Percentiles rank a stretch among this genome's conserved stretches.
Conservation (phyloP, 2,888 invertebrate genomes). For the Spilosoma lubricipeda region DNA sequence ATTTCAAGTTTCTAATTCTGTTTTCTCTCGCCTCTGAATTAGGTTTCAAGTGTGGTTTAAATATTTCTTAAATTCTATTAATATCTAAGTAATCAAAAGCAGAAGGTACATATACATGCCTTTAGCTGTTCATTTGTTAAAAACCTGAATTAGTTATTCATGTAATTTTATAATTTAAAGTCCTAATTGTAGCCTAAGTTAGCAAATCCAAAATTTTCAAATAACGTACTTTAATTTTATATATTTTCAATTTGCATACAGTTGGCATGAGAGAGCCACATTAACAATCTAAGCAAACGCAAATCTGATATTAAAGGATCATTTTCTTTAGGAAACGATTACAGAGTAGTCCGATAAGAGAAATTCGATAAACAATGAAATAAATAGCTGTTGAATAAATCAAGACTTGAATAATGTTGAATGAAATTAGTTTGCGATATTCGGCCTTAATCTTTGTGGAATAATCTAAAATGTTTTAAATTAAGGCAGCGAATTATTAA, state of each 20-base stretch:
- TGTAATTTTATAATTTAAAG: background rate
- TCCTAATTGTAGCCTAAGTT: background rate
- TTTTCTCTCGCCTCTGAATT: too few relatives aligned
- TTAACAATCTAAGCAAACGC: conserved; percentile 70
- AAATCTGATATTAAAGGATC: conserved; percentile 75
- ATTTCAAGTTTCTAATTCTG: too few relatives aligned
- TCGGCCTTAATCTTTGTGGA: conserved; percentile 42
- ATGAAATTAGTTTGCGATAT: conserved; percentile 41
- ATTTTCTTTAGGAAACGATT: conserved; percentile 68
- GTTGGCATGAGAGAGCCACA: conserved; percentile 70
- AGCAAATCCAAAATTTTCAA: conserved; percentile 13
- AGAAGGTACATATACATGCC: too few relatives aligned
- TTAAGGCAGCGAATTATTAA: conserved; percentile 36
- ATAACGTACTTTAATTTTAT: conserved; percentile 27
- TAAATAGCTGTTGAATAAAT: conserved; percentile 52
- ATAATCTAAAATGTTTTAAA: conserved; percentile 47
- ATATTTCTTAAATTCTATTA: background rate
- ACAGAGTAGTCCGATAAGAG: conserved; percentile 52
- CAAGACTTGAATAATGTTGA: conserved; percentile 38
- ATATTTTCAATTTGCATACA: conserved; percentile 59
- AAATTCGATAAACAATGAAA: conserved; percentile 50
- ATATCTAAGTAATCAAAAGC: background rate
- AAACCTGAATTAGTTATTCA: background rate
- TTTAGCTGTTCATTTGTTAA: background rate
- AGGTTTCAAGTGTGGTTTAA: too few relatives aligned